Conservation (phyloP, 2,797 vertebrate species). For the Heterohyrax brucei region DNA sequence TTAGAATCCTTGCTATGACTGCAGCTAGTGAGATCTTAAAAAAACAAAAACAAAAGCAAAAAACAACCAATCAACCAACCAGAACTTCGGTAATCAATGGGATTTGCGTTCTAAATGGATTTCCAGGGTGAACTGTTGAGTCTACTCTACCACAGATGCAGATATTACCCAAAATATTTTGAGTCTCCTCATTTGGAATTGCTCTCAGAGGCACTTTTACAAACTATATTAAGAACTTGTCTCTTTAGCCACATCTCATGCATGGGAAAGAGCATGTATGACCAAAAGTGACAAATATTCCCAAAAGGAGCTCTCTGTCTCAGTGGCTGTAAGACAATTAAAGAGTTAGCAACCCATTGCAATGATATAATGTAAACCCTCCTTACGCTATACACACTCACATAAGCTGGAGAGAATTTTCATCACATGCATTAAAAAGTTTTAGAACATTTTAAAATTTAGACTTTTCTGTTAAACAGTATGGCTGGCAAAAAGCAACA, state of each 20-base stretch:
- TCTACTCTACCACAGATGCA: conserved; percentile 21
- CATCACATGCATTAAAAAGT: conserved; percentile 13
- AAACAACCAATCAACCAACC: background rate
- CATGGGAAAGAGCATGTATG: conserved; percentile 2
- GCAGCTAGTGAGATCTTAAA: background rate
- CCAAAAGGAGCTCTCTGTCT: background rate
- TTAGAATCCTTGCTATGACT: conserved; percentile 41
- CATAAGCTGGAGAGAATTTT: conserved; percentile 17
- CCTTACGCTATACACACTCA: background rate
- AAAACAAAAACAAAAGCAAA: background rate
- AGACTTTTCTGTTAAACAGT: conserved; percentile 39
- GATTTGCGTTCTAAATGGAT: conserved; percentile 56
- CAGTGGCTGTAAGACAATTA: background rate
- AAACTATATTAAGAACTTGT: conserved; percentile 27
- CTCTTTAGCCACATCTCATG: conserved; percentile 28
- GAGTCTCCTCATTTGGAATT: conserved; percentile 58
- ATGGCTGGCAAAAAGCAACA: background rate
- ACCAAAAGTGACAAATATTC: conserved; percentile 22
- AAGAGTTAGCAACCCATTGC: conserved; percentile 42
- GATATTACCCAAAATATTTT: conserved; percentile 54
- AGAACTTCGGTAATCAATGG: conserved; percentile 46
- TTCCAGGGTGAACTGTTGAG: background rate
- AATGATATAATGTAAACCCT: conserved; percentile 14
- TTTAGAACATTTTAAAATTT: conserved; percentile 62
- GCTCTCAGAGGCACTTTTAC: conserved; percentile 61